phyloP scores from a whole-genome alignment of 2,888 invertebrate genomes.

The Melanophora roralis region DNA sequence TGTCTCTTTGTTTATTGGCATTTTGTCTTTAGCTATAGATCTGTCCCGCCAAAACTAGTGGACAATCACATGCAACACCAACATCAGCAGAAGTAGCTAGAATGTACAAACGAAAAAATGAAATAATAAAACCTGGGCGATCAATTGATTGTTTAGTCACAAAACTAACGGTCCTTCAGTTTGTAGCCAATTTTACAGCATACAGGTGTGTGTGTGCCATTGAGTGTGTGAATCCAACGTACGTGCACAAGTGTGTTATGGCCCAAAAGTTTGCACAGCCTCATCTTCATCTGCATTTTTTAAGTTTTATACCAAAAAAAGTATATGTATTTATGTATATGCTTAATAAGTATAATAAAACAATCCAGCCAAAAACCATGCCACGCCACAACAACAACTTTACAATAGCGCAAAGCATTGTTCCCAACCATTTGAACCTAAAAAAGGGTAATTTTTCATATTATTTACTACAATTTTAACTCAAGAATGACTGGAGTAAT shows the following conservation, averaged over 20 bases:
- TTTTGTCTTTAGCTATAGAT: conserved; percentile 55
- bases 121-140: conserved; percentile 56
- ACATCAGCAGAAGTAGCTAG: not conserved
- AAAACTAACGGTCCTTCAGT: conserved; percentile 62
- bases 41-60: conserved; percentile 57
- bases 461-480: too few relatives aligned
- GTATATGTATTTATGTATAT: not conserved
- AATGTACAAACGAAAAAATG: conserved; percentile 39
- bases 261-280: conserved; percentile 37
- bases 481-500: too few relatives aligned
- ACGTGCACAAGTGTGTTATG: conserved; percentile 16
- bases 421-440: too few relatives aligned
- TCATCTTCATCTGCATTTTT: conserved; percentile 63
- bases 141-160: conserved; percentile 62
- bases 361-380: conserved; percentile 35
- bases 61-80: conserved; percentile 44
- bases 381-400: conserved; percentile 54
- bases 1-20: not conserved
- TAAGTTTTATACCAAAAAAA: conserved; percentile 32
- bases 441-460: too few relatives aligned
- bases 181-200: conserved; percentile 26
- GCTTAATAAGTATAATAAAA: conserved; percentile 14
- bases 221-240: conserved; percentile 9
- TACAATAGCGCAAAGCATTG: not conserved
- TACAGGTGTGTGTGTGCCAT: conserved; percentile 35